Conservation (phyloP, 1,140 invertebrate species). For the Nilaparvata lugens region DNA sequence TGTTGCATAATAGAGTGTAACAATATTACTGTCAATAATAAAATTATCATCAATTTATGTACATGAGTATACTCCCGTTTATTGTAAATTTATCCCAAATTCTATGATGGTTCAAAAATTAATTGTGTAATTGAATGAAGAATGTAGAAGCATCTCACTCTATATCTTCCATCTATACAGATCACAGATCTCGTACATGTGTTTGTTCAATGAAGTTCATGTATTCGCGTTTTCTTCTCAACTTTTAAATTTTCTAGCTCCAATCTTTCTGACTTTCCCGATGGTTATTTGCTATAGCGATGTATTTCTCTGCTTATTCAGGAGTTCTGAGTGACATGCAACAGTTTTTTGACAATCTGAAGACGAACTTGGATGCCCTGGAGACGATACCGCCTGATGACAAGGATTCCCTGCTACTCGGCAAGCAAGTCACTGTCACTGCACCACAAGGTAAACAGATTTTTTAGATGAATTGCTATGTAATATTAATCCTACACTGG, state of each 20-base stretch:
- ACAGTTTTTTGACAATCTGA: conserved; percentile 26
- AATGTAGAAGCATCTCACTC: no score
- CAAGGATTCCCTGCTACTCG: conserved; percentile 19
- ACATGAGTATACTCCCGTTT: no score
- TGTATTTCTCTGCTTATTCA: conserved; percentile 18
- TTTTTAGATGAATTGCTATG: no score
- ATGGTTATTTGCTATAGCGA: neutral
- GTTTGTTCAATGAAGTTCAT: neutral
- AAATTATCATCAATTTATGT: no score
- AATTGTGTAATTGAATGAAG: no score
- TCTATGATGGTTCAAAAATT: no score
- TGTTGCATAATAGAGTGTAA: no score
- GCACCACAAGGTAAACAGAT: conserved; percentile 10
- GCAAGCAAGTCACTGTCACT: conserved; percentile 2
- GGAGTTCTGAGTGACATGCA: conserved; percentile 28
- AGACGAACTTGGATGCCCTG: conserved; percentile 25
- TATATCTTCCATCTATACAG: no score
- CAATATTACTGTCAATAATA: no score
- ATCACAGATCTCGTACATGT: no score
- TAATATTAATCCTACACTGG: no score
- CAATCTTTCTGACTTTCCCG: neutral
- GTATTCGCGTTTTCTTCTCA: neutral
- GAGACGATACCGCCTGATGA: conserved; percentile 23
- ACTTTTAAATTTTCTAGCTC: neutral
- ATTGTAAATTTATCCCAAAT: no score